Evolutionary conservation across 2,113 vertebrate genomes (phyloP), one percentile per base, ranked within the genome.

Genomic region (Pachypanchax playfairii): DNA sequence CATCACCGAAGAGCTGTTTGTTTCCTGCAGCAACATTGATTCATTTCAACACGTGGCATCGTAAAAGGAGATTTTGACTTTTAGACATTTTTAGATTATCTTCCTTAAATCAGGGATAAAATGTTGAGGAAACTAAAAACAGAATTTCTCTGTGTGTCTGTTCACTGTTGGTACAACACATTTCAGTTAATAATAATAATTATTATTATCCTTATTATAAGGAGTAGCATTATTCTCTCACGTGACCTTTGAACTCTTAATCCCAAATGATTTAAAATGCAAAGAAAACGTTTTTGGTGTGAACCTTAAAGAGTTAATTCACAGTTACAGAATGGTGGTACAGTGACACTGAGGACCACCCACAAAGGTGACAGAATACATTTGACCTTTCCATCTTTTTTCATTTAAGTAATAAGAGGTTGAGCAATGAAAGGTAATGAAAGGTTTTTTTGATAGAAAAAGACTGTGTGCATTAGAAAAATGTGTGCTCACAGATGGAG

Each of bases 371-470:
- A 56, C 15, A 59, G 12, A 48, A 58, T 12, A 59, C 36, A 48
- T 26, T 28, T 64, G 72, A 85, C 82, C 75, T 85, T 75, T 66
- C 18, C 57, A 52, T 64, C 50, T 25, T 54, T 15, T n/a, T n/a
- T n/a, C n/a, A n/a, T n/a, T n/a, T n/a, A n/a, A n/a, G n/a, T n/a
- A n/a, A n/a, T n/a, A n/a, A n/a, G n/a, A n/a, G n/a, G n/a, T n/a
- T n/a, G n/a, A n/a, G n/a, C n/a, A n/a, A n/a, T n/a, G n/a, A n/a
- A n/a, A n/a, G 65, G 59, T 55, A 68, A 73, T 61, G 31, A 66
- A 62, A 61, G 20, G 15, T 33, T 36, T 28, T 17, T n/a, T 73
- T 6, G 20, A 47, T 39, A 50, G 24, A 48, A 65, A 51, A 41
- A n/a, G 18, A n/a, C 53, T 33, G 28, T 0, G 1, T 26, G 33